A percentile compares a stretch with the other conserved stretches of the same genome.
Evolutionary conservation across 2,113 vertebrate genomes (phyloP).

Genomic region (Barbus barbus): DNA sequence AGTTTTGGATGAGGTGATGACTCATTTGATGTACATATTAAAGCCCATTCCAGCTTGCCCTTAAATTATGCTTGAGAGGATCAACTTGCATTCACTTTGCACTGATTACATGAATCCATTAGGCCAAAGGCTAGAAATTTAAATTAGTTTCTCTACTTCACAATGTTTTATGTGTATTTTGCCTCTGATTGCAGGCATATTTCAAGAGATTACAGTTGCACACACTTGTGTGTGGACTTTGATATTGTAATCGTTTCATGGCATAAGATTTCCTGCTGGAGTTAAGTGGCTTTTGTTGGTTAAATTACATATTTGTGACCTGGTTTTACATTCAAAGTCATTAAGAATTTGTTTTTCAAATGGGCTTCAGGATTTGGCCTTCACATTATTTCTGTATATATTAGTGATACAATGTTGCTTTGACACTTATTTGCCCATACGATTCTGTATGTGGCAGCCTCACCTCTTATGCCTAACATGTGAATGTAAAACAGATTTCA

Average conservation of each 20-base stretch:
- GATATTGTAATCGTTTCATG: slow-evolving; percentile 2
- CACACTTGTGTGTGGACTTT: not conserved
- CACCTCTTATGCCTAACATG: slow-evolving; percentile 40
- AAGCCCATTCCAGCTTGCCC: slow-evolving; percentile 44
- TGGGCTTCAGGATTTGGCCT: slow-evolving; percentile 27
- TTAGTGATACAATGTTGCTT: slow-evolving; percentile 33
- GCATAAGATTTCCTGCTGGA: not conserved
- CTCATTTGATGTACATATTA: slow-evolving; percentile 29
- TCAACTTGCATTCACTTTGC: slow-evolving; percentile 33
- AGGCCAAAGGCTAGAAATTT: slow-evolving; percentile 21
- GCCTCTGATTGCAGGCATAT: not conserved
- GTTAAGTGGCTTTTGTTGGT: slow-evolving; percentile 38
- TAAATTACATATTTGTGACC: not conserved
- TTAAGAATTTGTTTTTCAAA: slow-evolving; percentile 2
- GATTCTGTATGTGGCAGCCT: slow-evolving; percentile 40
- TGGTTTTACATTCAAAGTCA: not conserved
- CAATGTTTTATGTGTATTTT: not conserved
- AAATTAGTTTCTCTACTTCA: not conserved
- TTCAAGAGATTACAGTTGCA: slow-evolving; percentile 7
- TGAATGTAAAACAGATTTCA: slow-evolving; percentile 52
- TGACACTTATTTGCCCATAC: slow-evolving; percentile 25
- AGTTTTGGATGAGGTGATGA: not conserved
- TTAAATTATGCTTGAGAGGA: slow-evolving; percentile 7
- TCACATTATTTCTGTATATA: slow-evolving; percentile 37
- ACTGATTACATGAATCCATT: slow-evolving; percentile 28